These are phyloP conservation scores for Ichneumoninae sp. DNA, from an alignment of 2,888 invertebrate species.

Conservation along the genomic window DNA sequence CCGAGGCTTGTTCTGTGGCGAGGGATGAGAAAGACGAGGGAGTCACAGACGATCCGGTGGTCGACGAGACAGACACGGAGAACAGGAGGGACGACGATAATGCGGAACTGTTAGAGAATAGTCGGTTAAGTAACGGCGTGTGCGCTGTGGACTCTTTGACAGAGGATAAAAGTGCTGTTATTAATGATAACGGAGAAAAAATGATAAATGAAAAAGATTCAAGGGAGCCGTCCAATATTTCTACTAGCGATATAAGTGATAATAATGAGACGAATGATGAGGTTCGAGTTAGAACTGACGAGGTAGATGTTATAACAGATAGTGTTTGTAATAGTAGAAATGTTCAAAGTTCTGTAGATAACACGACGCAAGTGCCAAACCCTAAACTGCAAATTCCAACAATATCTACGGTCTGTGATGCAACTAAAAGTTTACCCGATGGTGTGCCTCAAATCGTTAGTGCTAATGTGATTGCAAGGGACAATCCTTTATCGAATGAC, in stretches of 20 bases:
- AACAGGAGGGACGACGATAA: constrained; percentile 69
- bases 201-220: constrained; percentile 78
- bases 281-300: constrained; percentile 74
- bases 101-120: constrained; percentile 79
- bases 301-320: constrained; percentile 78
- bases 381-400: constrained; percentile 86
- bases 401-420: constrained; percentile 91
- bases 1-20: constrained; percentile 67
- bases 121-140: constrained; percentile 81
- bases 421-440: constrained; percentile 85
- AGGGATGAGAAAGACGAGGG: constrained; percentile 50
- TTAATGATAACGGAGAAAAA: constrained; percentile 78
- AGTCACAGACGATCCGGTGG: constrained; percentile 40
- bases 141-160: constrained; percentile 72
- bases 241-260: constrained; percentile 82
- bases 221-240: constrained; percentile 84
- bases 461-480: constrained; percentile 79
- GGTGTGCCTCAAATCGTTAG: constrained; percentile 83
- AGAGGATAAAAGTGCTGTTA: constrained; percentile 80
- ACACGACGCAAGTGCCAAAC: constrained; percentile 84
- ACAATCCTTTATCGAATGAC: constrained; percentile 77
- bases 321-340: constrained; percentile 83
- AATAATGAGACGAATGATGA: constrained; percentile 73
- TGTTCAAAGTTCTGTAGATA: constrained; percentile 83
- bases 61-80: constrained; percentile 70